Base-by-base conservation (phyloP, 2,888 invertebrate genomes). In the Frankliniella intonsa region DNA sequence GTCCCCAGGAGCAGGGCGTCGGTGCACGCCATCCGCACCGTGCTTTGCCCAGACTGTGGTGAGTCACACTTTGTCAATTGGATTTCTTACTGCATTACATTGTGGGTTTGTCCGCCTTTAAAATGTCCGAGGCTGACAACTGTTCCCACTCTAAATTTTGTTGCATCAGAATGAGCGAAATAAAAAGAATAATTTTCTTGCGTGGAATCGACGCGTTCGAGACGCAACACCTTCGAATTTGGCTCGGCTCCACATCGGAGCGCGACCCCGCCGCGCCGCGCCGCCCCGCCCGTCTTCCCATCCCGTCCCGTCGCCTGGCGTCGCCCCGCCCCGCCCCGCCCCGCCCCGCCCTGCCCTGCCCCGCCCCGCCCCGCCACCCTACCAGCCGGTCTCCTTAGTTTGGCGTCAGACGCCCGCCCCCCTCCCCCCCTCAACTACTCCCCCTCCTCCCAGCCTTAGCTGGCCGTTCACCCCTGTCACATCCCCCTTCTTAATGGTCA, bases 1-100 rank as follows among this genome's bases (percentile, higher is more conserved):
- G 90, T 90, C 84, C 85, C 87, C 84, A 85, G 85, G 83, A 87
- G 85, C 84, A 85, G 86, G 84, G 86, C 86, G 84, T 86, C 85
- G 84, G 83, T 86, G 50, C 84, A 85, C 83, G 86, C 86, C 79
- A 85, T 86, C 81, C 83, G 84, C 80, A 85, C 86, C 51, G 86
- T 86, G 80, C 84, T 87, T 82, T 86, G 86, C 84, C 84, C 84
- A 62, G 85, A 86, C 81, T 86, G 86, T 84, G 85, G 87, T 87
- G 84, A 87, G 87, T 86, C 81, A 38, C 38, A 55, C 55, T 55
- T 17, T 55, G 55, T 19, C 14, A 14, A 19, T 17, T 11, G 17
- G 17, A 55, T 19, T 55, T 19, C 14, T 55, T 55, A 19, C 55
- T 55, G 55, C 8, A 5, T 55, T 55, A 55, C 14, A 55, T 12